Percentiles rank a stretch among this genome's conserved stretches.
Conservation (phyloP, 1,140 invertebrate species). For the Pantala flavescens region DNA sequence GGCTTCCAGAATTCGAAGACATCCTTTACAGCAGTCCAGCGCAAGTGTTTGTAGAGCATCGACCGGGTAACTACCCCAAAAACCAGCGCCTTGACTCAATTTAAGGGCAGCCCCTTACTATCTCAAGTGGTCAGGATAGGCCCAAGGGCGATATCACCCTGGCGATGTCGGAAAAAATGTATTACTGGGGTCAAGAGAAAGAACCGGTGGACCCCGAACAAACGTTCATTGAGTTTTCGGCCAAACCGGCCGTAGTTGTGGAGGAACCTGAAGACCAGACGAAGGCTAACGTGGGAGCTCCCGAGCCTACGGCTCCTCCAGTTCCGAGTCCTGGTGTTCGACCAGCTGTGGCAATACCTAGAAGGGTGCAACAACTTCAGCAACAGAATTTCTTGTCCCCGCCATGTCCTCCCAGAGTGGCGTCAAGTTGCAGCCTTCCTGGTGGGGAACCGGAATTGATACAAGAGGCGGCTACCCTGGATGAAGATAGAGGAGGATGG, state of each 20-base stretch:
- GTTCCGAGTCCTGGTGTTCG: neutral
- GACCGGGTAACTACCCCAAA: too few species aligned
- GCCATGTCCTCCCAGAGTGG: constrained; percentile 34
- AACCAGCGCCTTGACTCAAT: too few species aligned
- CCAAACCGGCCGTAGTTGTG: constrained; percentile 26
- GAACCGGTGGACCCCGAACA: constrained; percentile 33
- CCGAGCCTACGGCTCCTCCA: constrained; percentile 36
- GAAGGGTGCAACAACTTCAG: neutral
- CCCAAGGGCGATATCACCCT: neutral
- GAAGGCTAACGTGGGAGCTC: neutral
- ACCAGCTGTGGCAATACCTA: neutral
- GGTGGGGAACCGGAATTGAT: neutral
- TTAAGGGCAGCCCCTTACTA: too few species aligned
- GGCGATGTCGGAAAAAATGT: constrained; percentile 25
- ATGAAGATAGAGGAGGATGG: constrained; percentile 29
- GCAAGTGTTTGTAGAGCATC: too few species aligned
- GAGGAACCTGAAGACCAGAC: neutral
- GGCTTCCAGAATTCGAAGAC: too few species aligned
- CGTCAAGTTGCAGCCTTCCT: neutral
- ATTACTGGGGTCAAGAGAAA: constrained; percentile 34
- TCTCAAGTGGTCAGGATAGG: neutral
- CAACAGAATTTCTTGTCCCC: constrained; percentile 11
- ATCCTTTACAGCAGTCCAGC: too few species aligned
- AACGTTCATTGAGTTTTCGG: constrained; percentile 36
- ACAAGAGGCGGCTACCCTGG: neutral